Conservation (phyloP, 2,113 vertebrate genomes). For the Esox niger region DNA sequence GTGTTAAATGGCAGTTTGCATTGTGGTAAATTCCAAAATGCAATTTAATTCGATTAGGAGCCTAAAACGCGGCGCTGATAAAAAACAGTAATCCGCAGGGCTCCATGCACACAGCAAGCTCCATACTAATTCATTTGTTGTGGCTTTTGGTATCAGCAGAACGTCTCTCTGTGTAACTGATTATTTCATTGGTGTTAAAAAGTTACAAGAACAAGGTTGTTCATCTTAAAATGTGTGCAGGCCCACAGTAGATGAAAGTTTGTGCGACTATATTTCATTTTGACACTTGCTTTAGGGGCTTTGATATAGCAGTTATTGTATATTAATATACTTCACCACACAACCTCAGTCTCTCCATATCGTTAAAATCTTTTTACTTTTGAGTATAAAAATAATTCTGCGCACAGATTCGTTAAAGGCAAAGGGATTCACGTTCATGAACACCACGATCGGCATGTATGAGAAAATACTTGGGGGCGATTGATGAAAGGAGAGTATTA, state of each 20-base stretch:
- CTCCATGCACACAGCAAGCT: not conserved
- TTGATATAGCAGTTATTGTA: not conserved
- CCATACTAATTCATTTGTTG: not conserved
- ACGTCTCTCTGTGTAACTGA: not conserved
- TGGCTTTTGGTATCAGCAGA: not conserved
- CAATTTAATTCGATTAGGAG: not conserved
- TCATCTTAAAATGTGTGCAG: not conserved
- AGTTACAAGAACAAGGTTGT: not conserved
- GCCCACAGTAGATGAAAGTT: not conserved
- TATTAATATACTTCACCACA: not conserved
- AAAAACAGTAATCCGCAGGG: not conserved
- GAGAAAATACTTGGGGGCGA: too few relatives aligned
- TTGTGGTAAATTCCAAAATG: not conserved
- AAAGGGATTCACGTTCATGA: too few relatives aligned
- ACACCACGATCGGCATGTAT: too few relatives aligned
- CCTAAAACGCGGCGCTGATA: not conserved
- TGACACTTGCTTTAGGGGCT: not conserved
- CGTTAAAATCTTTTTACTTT: not conserved
- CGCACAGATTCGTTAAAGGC: too few relatives aligned
- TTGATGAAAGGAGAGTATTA: too few relatives aligned
- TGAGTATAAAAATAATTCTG: not conserved
- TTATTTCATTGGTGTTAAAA: not conserved
- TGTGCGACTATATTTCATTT: not conserved
- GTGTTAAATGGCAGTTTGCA: not conserved
- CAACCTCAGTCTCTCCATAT: not conserved